phyloP scores from a whole-genome alignment of 1,140 invertebrate species.

The Drosophila pallidifrons region DNA sequence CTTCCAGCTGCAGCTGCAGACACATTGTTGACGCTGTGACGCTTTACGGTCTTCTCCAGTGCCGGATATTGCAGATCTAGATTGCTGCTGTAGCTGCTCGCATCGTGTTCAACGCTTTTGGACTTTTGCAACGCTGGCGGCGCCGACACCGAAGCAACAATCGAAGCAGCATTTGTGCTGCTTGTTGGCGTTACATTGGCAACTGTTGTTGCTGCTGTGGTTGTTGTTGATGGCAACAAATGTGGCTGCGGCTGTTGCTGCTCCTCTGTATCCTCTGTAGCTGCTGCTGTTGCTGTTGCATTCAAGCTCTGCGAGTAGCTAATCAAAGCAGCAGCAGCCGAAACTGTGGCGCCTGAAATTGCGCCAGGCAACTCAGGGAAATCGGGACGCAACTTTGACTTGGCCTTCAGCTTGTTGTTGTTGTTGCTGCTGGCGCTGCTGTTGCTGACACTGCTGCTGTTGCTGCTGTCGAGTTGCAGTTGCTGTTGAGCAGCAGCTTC shows the following conservation, averaged over 20 bases:
- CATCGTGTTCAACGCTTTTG: conserved; percentile 81
- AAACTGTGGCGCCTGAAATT: neutral
- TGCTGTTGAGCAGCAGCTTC: conserved; percentile 16
- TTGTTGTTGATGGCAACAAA: neutral
- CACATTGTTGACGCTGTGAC: conserved; percentile 77
- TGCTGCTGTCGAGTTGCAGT: conserved; percentile 14
- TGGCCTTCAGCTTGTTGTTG: conserved; percentile 55
- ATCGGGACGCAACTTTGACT: conserved; percentile 60
- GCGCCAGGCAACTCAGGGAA: conserved; percentile 69
- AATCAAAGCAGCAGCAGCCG: conserved; percentile 33
- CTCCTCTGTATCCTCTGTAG: conserved; percentile 52
- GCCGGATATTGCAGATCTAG: conserved; percentile 83
- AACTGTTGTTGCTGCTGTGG: neutral
- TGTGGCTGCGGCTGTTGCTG: conserved; percentile 3
- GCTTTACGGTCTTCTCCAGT: conserved; percentile 82
- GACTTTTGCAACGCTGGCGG: conserved; percentile 77
- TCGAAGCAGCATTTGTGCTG: conserved; percentile 9
- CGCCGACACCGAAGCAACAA: conserved; percentile 18
- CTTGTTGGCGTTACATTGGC: conserved; percentile 5
- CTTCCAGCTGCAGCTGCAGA: conserved; percentile 14
- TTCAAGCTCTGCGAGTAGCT: conserved; percentile 71
- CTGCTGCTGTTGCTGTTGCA: conserved; percentile 39
- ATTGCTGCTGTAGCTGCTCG: conserved; percentile 74
- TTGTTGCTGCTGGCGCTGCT: conserved; percentile 8
- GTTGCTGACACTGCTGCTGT: conserved; percentile 15